Evolutionary conservation across 2,113 vertebrate species (phyloP).

Genomic region (Arenaria interpres): DNA sequence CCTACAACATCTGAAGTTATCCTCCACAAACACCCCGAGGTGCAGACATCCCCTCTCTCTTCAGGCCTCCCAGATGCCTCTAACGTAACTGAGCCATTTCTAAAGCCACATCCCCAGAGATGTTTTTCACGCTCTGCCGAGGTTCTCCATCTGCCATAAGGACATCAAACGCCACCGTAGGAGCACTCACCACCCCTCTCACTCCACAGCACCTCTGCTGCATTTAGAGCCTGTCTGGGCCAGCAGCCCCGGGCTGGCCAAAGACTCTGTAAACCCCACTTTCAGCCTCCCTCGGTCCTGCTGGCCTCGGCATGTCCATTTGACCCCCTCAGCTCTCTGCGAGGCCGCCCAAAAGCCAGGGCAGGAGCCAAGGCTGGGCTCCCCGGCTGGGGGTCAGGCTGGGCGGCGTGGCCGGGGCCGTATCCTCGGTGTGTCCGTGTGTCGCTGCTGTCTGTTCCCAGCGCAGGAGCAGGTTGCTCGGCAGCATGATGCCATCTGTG

Average conservation of each 20-base stretch:
- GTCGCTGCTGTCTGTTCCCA: constrained; percentile 8
- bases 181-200: background rate
- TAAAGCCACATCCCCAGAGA: background rate
- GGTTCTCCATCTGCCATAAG: background rate
- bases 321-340: background rate
- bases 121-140: background rate
- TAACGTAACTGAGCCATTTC: background rate
- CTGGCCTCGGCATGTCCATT: accelerated
- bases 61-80: background rate
- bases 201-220: background rate
- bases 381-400: background rate
- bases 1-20: background rate
- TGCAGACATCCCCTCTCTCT: background rate
- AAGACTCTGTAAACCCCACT: background rate
- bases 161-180: background rate
- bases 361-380: background rate
- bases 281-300: background rate
- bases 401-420: background rate
- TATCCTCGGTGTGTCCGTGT: background rate
- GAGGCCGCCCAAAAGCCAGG: background rate
- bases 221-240: background rate
- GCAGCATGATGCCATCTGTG: constrained; percentile 70
- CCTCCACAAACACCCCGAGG: accelerated
- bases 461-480: constrained; percentile 35
- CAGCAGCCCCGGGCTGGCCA: background rate